Evolutionary conservation across 2,888 invertebrate genomes (phyloP).

Genomic region (Lasioglossum figueresi): DNA sequence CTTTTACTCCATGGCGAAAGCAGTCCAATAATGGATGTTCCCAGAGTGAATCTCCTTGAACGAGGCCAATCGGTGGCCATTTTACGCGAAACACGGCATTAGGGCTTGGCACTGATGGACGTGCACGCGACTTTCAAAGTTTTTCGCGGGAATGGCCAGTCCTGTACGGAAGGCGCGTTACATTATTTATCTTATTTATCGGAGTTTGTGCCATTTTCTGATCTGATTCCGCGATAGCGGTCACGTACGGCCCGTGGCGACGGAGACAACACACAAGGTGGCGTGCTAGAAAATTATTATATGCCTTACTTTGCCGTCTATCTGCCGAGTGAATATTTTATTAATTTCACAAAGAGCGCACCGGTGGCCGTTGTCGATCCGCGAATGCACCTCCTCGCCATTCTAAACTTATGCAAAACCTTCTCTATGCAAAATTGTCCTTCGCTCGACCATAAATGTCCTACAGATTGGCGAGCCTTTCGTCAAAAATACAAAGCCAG

Average conservation of each 20-base stretch:
- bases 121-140: slow-evolving; percentile 73
- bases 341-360: slow-evolving; percentile 72
- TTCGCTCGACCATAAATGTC: neutral
- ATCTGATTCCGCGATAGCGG: slow-evolving; percentile 76
- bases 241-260: slow-evolving; percentile 71
- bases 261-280: slow-evolving; percentile 73
- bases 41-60: slow-evolving; percentile 71
- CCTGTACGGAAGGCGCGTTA: slow-evolving; percentile 72
- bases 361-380: slow-evolving; percentile 29
- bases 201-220: slow-evolving; percentile 75
- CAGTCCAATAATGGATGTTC: slow-evolving; percentile 65
- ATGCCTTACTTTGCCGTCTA: slow-evolving; percentile 76
- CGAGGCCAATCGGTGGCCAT: slow-evolving; percentile 68
- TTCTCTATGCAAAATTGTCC: slow-evolving; percentile 26
- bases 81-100: slow-evolving; percentile 67
- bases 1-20: slow-evolving; percentile 56
- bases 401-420: slow-evolving; percentile 22
- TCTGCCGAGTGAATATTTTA: slow-evolving; percentile 79
- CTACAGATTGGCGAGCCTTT: neutral
- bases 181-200: slow-evolving; percentile 77
- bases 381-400: slow-evolving; percentile 26
- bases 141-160: slow-evolving; percentile 69
- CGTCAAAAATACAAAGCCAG: neutral
- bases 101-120: slow-evolving; percentile 69
- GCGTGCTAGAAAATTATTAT: slow-evolving; percentile 80